Percentiles rank a stretch among this genome's conserved stretches.
phyloP scores from a whole-genome alignment of 1,140 invertebrate species.

The Tetragonula clypearis region DNA sequence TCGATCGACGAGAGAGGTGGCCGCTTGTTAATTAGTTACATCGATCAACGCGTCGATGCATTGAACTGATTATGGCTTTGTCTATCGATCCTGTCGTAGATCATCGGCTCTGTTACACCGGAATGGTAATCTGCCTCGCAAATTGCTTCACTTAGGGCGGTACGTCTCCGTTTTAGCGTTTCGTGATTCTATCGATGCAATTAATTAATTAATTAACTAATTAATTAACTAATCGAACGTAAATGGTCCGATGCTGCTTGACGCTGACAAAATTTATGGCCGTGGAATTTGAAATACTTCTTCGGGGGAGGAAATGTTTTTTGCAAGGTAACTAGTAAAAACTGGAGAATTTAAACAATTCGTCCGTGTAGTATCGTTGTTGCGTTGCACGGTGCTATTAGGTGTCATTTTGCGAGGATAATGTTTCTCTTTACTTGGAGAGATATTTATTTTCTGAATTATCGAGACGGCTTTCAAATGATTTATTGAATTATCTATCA shows the following conservation, averaged over 20 bases:
- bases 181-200: neutral
- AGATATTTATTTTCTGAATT: neutral
- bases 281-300: neutral
- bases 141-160: slow-evolving; percentile 23
- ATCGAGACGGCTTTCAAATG: no score
- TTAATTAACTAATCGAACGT: slow-evolving; percentile 12
- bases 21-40: slow-evolving; percentile 31
- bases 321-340: no score
- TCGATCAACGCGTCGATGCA: slow-evolving; percentile 26
- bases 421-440: neutral
- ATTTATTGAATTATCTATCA: neutral
- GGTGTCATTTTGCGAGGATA: neutral
- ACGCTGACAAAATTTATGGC: neutral
- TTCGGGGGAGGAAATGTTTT: neutral
- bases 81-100: slow-evolving; percentile 25
- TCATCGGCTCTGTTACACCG: slow-evolving; percentile 6
- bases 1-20: neutral
- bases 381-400: neutral
- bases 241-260: neutral
- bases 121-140: slow-evolving; percentile 16
- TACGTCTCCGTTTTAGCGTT: slow-evolving; percentile 14
- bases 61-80: neutral
- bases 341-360: neutral
- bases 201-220: neutral
- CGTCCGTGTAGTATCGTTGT: neutral